Evolutionary conservation across 2,113 vertebrate genomes (phyloP).

Genomic region (Archocentrus centrarchus): DNA sequence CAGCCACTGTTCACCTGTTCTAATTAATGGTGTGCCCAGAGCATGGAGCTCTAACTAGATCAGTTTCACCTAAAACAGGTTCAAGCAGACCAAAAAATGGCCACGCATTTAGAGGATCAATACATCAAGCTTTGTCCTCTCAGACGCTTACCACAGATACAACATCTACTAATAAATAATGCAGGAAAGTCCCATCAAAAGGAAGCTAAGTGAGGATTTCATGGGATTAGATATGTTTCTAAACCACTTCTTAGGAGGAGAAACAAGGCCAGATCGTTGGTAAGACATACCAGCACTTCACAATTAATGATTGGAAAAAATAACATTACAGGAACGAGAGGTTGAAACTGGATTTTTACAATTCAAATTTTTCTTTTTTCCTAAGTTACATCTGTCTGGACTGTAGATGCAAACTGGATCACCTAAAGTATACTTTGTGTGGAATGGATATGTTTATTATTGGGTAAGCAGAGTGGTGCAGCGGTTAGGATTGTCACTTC

Average conservation of each 20-base stretch:
- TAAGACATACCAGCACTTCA: neutral
- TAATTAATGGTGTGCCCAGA: too few species aligned
- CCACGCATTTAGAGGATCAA: neutral
- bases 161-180: neutral
- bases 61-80: neutral
- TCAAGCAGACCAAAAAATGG: neutral
- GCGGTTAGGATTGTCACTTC: too few species aligned
- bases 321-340: too few species aligned
- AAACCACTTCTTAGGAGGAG: neutral
- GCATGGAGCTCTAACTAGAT: neutral
- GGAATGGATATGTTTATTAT: too few species aligned
- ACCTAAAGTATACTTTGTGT: too few species aligned
- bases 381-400: too few species aligned
- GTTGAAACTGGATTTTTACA: too few species aligned
- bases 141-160: neutral
- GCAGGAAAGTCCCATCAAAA: neutral
- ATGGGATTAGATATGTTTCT: neutral
- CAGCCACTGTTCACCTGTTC: too few species aligned
- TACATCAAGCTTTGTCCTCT: slow-evolving; percentile 1
- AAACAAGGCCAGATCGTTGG: neutral
- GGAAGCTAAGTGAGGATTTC: neutral
- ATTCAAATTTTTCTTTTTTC: too few species aligned
- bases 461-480: too few species aligned
- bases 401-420: too few species aligned
- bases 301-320: neutral